A percentile compares a stretch with the other conserved stretches of the same genome.
Evolutionary conservation across 2,797 vertebrate genomes (phyloP).

Genomic region (Eulemur albifrons): DNA sequence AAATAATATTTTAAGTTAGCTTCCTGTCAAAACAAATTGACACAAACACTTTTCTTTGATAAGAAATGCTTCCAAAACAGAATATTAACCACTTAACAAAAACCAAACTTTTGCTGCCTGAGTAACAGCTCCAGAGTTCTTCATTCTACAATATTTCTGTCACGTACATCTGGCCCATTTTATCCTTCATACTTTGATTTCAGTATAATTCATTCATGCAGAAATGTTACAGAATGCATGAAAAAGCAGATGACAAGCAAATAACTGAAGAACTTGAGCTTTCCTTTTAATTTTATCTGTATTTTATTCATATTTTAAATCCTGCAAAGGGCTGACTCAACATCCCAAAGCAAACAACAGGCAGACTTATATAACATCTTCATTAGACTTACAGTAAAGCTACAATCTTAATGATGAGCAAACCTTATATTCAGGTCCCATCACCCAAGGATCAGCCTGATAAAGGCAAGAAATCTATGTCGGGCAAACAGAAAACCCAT

Average conservation of each 20-base stretch:
- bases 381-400: neutral
- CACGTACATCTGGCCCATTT: neutral
- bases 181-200: conserved; percentile 32
- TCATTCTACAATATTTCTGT: conserved; percentile 1
- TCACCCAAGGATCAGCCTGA: neutral
- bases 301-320: neutral
- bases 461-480: neutral
- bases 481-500: neutral
- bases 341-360: neutral
- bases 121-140: conserved; percentile 15
- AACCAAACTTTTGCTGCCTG: neutral
- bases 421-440: neutral
- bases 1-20: conserved; percentile 6
- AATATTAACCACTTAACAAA: conserved; percentile 21
- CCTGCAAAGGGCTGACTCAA: neutral
- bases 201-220: neutral
- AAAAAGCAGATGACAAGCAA: conserved; percentile 2
- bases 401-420: neutral
- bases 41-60: neutral
- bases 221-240: conserved; percentile 6
- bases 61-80: conserved; percentile 22
- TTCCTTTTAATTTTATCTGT: neutral
- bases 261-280: neutral
- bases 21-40: neutral
- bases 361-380: neutral